phyloP scores from a whole-genome alignment of 1,140 invertebrate species.

The Drosophila kikkawai region DNA sequence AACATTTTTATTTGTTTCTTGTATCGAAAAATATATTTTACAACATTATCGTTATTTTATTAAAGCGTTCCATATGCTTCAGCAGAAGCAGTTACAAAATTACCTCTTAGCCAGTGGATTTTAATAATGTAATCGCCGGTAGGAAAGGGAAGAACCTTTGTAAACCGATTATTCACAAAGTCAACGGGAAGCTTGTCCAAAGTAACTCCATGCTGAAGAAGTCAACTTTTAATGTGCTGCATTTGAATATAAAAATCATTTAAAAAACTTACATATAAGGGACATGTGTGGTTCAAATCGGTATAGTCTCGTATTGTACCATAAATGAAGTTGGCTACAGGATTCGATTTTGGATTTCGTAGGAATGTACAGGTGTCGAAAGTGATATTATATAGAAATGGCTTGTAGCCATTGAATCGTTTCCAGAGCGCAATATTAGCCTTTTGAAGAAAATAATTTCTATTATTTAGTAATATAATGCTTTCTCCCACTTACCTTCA shows the following conservation, averaged over 20 bases:
- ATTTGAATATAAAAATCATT: background rate
- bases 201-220: background rate
- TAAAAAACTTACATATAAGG: conserved; percentile 4
- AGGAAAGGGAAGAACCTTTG: conserved; percentile 7
- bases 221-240: background rate
- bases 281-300: conserved; percentile 14
- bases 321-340: conserved; percentile 4
- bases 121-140: conserved; percentile 6
- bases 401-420: conserved; percentile 12
- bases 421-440: conserved; percentile 6
- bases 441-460: background rate
- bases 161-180: background rate
- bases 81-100: background rate
- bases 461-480: background rate
- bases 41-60: background rate
- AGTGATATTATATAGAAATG: conserved; percentile 19
- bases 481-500: background rate
- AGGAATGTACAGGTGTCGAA: conserved; percentile 3
- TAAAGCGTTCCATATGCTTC: conserved; percentile 1
- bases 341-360: conserved; percentile 6
- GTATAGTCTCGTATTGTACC: background rate
- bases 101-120: background rate
- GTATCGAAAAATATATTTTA: background rate
- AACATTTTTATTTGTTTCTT: background rate
- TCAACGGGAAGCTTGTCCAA: conserved; percentile 10